Base-by-base conservation (phyloP, 2,113 vertebrate species). In the Myocastor coypus region DNA sequence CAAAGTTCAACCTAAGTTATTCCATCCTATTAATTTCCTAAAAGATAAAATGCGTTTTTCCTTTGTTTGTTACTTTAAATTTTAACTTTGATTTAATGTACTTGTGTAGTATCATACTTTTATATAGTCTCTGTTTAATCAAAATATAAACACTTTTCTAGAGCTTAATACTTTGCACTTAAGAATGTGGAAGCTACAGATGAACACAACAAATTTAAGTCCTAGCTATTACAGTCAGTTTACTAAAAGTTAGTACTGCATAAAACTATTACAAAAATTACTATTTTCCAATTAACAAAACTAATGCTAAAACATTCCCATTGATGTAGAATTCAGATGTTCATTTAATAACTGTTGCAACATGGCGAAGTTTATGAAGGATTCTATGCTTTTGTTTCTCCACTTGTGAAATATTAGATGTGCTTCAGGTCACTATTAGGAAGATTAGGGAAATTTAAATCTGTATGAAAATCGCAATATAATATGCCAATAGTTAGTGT, bases 1-100 rank as follows among this genome's bases (percentile, higher is more conserved):
- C n/a, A n/a, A n/a, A n/a, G n/a, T n/a, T n/a, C n/a, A n/a, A n/a
- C n/a, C n/a, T n/a, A n/a, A n/a, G n/a, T n/a, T n/a, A n/a, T n/a
- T n/a, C n/a, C n/a, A n/a, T n/a, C n/a, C n/a, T n/a, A n/a, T n/a
- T n/a, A n/a, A n/a, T n/a, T n/a, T n/a, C n/a, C n/a, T n/a, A n/a
- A n/a, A n/a, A n/a, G n/a, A n/a, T n/a, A n/a, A n/a, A n/a, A n/a
- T n/a, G n/a, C n/a, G n/a, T n/a, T n/a, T n/a, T n/a, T n/a, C n/a
- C n/a, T n/a, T n/a, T n/a, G n/a, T n/a, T n/a, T n/a, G n/a, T n/a
- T n/a, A n/a, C n/a, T n/a, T n/a, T n/a, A n/a, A n/a, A n/a, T n/a
- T n/a, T n/a, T n/a, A n/a, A n/a, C n/a, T n/a, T n/a, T n/a, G n/a
- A 30, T 64, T 37, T 71, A 97, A 71, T 87, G 20, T 87, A 8